These are phyloP conservation scores for Oriolus oriolus DNA, from an alignment of 2,113 vertebrate species.

Conservation along the genomic window DNA sequence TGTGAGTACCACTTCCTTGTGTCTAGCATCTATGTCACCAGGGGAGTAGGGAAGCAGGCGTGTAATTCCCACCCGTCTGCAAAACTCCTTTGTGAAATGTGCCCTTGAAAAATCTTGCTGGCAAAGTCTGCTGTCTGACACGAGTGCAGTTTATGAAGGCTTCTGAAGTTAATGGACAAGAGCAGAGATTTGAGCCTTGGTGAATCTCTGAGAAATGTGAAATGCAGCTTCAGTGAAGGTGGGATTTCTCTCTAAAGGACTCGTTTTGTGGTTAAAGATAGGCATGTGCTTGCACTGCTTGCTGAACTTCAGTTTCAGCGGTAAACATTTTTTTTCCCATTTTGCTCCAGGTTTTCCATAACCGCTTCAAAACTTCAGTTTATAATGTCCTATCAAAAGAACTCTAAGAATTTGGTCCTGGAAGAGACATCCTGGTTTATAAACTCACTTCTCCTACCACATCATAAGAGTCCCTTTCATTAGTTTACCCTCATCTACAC, in stretches of 20 bases:
- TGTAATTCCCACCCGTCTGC: background rate
- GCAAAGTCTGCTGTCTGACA: background rate
- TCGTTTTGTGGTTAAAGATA: background rate
- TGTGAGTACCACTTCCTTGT: background rate
- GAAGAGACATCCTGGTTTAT: background rate
- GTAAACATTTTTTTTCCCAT: background rate
- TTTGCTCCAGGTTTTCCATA: background rate
- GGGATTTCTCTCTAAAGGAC: background rate
- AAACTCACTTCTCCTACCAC: background rate
- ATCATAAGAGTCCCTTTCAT: background rate
- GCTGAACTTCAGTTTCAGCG: background rate
- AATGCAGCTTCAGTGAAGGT: background rate
- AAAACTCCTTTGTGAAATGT: background rate
- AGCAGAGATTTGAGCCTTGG: background rate
- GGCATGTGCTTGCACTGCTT: background rate
- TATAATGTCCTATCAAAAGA: background rate
- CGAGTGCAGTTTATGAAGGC: background rate
- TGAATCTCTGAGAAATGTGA: background rate
- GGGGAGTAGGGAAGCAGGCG: background rate
- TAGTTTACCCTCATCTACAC: background rate
- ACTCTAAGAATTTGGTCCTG: background rate
- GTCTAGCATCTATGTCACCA: fast-evolving
- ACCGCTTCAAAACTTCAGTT: background rate
- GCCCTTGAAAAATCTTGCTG: background rate
- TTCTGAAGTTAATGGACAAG: background rate